Percentiles rank a stretch among this genome's conserved stretches.
phyloP scores from a whole-genome alignment of 2,797 vertebrate species.

The Eurystomus glaucurus region DNA sequence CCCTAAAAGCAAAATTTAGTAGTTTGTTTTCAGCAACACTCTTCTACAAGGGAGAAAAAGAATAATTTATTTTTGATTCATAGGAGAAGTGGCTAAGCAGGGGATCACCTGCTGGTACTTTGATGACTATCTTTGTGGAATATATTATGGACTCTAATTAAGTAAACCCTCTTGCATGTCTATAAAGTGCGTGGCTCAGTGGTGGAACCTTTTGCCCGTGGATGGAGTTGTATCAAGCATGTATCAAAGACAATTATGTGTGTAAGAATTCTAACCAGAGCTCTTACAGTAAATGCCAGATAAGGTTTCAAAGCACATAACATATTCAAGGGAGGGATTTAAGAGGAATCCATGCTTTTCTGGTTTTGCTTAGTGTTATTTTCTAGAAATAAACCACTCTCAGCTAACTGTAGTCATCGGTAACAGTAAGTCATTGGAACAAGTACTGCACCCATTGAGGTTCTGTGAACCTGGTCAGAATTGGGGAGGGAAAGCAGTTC shows the following conservation, averaged over 20 bases:
- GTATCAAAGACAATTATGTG: not conserved
- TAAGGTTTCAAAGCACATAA: not conserved
- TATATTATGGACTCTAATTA: conserved; percentile 7
- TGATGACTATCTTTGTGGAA: conserved; percentile 24
- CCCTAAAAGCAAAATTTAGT: conserved; percentile 63
- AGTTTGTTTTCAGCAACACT: conserved; percentile 55
- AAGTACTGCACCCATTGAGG: accelerated
- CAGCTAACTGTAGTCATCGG: not conserved
- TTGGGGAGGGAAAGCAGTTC: not conserved
- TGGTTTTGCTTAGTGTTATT: not conserved
- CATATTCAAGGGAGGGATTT: not conserved
- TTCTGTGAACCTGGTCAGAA: not conserved
- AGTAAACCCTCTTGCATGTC: not conserved
- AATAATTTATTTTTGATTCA: conserved; percentile 52
- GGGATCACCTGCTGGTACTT: conserved; percentile 15
- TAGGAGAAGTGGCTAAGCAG: conserved; percentile 23
- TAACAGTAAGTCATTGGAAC: not conserved
- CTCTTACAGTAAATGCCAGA: not conserved
- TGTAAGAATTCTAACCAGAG: conserved; percentile 6
- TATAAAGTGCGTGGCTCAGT: not conserved
- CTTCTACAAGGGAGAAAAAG: conserved; percentile 1
- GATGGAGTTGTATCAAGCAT: not conserved
- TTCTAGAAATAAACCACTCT: not conserved
- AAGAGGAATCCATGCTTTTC: not conserved
- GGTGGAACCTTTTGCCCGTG: not conserved